Percentiles rank a stretch among this genome's conserved stretches.
phyloP scores from a whole-genome alignment of 2,888 invertebrate genomes.

The Acrobasis repandana region DNA sequence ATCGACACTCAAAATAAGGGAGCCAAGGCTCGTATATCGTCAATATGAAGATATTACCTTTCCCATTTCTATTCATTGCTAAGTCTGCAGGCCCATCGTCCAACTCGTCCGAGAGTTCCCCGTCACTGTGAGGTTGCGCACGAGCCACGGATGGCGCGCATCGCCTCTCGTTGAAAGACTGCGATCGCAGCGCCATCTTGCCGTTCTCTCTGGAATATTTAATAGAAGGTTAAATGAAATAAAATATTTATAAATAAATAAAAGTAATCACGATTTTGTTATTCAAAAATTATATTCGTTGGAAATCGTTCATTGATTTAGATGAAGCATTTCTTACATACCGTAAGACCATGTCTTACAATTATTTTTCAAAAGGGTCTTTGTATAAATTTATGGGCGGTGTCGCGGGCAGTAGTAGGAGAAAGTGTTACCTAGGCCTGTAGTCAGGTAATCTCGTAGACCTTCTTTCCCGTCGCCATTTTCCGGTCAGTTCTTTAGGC shows the following conservation, averaged over 20 bases:
- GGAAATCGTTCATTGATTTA: too few species aligned
- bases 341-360: too few species aligned
- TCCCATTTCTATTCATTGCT: constrained; percentile 60
- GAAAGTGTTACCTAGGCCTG: constrained; percentile 63
- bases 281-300: too few species aligned
- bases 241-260: too few species aligned
- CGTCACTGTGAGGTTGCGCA: constrained; percentile 77
- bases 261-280: too few species aligned
- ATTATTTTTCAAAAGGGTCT: too few species aligned
- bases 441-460: constrained; percentile 76
- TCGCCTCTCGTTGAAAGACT: constrained; percentile 78
- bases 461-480: constrained; percentile 88
- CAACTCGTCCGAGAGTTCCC: constrained; percentile 69
- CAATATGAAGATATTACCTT: constrained; percentile 50
- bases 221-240: too few species aligned
- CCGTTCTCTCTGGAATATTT: constrained; percentile 69
- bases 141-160: constrained; percentile 59
- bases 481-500: constrained; percentile 85
- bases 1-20: too few species aligned
- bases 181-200: constrained; percentile 78
- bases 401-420: neutral
- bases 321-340: too few species aligned
- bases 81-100: constrained; percentile 65
- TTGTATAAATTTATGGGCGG: neutral
- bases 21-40: too few species aligned